A percentile compares a stretch with the other conserved stretches of the same genome.
phyloP scores from a whole-genome alignment of 2,888 invertebrate species.

The Andrena fulva region DNA sequence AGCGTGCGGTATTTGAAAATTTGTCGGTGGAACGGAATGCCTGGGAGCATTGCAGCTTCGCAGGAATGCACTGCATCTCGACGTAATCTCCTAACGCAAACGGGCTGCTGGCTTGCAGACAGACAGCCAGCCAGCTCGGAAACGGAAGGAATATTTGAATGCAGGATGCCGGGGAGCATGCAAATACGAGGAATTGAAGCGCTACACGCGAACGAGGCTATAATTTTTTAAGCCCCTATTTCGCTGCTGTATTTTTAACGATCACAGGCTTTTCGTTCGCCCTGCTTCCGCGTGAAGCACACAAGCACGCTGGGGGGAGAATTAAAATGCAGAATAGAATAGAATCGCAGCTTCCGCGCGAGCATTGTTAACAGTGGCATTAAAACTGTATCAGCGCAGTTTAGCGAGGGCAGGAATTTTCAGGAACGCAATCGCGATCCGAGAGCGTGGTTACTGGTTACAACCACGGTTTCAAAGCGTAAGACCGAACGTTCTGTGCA shows the following conservation, averaged over 20 bases:
- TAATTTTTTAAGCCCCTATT: neutral
- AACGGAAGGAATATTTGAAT: constrained; percentile 49
- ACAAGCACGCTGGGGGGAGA: no score
- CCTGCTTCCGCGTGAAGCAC: no score
- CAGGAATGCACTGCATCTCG: constrained; percentile 48
- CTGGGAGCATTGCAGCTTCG: constrained; percentile 27
- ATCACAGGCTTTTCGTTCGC: neutral
- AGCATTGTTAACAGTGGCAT: no score
- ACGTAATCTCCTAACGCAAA: constrained; percentile 37
- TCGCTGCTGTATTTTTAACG: neutral
- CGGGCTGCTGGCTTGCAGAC: constrained; percentile 10
- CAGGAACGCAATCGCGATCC: neutral
- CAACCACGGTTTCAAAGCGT: neutral
- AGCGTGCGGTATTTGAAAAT: constrained; percentile 55
- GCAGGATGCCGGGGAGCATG: constrained; percentile 26
- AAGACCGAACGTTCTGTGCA: neutral
- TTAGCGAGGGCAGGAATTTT: neutral
- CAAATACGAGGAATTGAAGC: constrained; percentile 3
- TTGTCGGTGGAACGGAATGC: constrained; percentile 35
- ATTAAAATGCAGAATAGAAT: no score
- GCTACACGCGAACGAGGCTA: neutral
- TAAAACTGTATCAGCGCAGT: neutral
- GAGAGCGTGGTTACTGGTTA: neutral
- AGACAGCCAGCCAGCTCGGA: constrained; percentile 16
- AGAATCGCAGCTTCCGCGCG: no score